Base-by-base conservation (phyloP, 2,888 invertebrate species). In the Panorpa germanica region DNA sequence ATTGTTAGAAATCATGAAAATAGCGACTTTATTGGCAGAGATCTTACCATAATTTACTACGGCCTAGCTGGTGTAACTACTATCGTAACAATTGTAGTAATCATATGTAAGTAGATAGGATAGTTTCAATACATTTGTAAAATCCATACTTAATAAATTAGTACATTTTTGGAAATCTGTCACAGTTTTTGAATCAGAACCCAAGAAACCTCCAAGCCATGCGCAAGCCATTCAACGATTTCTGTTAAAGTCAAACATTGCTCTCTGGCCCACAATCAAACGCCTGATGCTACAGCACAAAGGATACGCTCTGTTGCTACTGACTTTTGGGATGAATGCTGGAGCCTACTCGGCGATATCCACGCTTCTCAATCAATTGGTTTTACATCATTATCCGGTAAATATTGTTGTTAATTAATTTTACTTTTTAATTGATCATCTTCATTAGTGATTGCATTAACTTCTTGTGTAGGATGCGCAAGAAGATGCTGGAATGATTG, bases 301-400 rank as follows among this genome's bases (percentile, higher is more conserved):
- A 27, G 59, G 59, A 28, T 72, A 65, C 41, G 39, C 67, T 25
- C 45, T 68, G 4, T 55, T 74, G 3, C 59, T 67, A 31, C 45
- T 69, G 19, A 64, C 70, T 1, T 72, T 73, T 40, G 72, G 77
- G 16, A 52, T 77, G 31, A 75, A 72, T 45, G 66, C 72, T n/a
- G 77, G 76, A 2, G 70, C 70, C 5, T 67, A 75, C 45, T 76
- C 75, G 46, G 71, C 69, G 2, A 59, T 76, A 29, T 69, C 70
- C 1, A 78, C 77, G 1, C 53, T 76, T 13, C 59, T 60, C 13
- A 60, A 57, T 38, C 55, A 55, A 36, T 48, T 59, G 32, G 48
- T 53, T 18, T 43, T 58, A 3, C 39, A 42, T 7, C 56, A 55
- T 35, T 60, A 55, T 29, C 43, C 52, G 40, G 59, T 58, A 39